Evolutionary conservation across 2,113 vertebrate species (phyloP), one percentile per base, ranked within the genome.

Genomic region (Eupsittula cactorum): DNA sequence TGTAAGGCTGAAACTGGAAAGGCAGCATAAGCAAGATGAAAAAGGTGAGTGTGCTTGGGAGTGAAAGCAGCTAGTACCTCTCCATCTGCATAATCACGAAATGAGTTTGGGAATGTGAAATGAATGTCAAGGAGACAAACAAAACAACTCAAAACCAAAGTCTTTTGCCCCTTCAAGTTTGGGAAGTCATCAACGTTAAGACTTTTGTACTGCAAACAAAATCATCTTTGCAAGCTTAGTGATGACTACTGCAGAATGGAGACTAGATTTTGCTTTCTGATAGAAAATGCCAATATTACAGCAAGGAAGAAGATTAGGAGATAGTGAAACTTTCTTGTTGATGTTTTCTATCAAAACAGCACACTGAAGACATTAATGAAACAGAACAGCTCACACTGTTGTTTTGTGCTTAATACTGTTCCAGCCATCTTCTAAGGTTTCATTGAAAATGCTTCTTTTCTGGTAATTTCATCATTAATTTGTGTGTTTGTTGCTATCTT

Each of bases 61-160:
- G 11, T 0, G 4, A 81, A 55, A 33, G 20, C 5, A 74, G 16
- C 2, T 35, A 33, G 8, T 20, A 44, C 0, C 0, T 31, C 27
- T 83, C 29, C n/a, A 31, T 23, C 39, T 84, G 27, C 19, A 46
- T 19, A 70, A 80, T 23, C 11, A 84, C 2, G 12, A 71, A 59
- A 70, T 55, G 11, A 87, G 7, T 47, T 91, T 55, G 71, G 76
- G 25, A 69, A 74, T 28, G 8, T 63, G 31, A 53, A 76, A 62
- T 28, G 44, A 77, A 55, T 39, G 10, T 82, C 57, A 27, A 68
- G 27, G 64, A 70, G n/a, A 25, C 21, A 55, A 62, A 5, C 4
- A 3, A 9, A 55, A 42, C 28, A 59, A 4, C 4, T 2, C 27
- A 52, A 2, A 15, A 11, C 8, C 17, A 21, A 42, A 29, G 44